phyloP scores from a whole-genome alignment of 2,888 invertebrate species.

The Eupithecia insigniata region DNA sequence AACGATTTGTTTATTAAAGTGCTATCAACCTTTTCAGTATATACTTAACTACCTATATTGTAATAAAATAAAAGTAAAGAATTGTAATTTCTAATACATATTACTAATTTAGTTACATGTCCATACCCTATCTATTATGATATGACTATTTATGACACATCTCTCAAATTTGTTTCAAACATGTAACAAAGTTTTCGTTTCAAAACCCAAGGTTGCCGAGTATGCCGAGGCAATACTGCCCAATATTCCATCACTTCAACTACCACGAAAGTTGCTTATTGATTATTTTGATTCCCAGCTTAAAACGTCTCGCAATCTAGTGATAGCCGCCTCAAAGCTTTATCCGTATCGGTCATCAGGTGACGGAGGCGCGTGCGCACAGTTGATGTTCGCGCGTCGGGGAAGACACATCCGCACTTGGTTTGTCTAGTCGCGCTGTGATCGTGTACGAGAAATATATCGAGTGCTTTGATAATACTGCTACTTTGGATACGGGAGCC shows the following conservation, averaged over 20 bases:
- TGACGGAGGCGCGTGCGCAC: conserved; percentile 61
- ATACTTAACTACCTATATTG: background rate
- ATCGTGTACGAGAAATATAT: conserved; percentile 62
- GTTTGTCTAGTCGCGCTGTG: conserved; percentile 64
- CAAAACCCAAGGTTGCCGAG: background rate
- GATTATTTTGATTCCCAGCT: conserved; percentile 1
- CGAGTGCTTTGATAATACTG: conserved; percentile 63
- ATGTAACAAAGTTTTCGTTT: background rate
- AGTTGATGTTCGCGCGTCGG: conserved; percentile 81
- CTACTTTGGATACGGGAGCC: conserved; percentile 50
- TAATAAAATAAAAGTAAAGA: background rate
- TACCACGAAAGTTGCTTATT: background rate
- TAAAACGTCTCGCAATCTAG: conserved; percentile 57
- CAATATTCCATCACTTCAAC: background rate
- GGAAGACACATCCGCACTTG: conserved; percentile 75
- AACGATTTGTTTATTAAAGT: background rate
- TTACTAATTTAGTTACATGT: background rate
- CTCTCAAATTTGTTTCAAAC: background rate
- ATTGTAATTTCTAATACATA: background rate
- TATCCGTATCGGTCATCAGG: conserved; percentile 79
- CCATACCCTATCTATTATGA: too few species aligned
- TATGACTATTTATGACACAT: background rate
- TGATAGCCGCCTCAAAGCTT: conserved; percentile 53
- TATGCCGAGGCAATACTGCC: background rate
- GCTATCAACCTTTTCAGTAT: background rate